Evolutionary conservation across 2,797 vertebrate species (phyloP), one percentile per base, ranked within the genome.

Genomic region (Coregonus suidteri): DNA sequence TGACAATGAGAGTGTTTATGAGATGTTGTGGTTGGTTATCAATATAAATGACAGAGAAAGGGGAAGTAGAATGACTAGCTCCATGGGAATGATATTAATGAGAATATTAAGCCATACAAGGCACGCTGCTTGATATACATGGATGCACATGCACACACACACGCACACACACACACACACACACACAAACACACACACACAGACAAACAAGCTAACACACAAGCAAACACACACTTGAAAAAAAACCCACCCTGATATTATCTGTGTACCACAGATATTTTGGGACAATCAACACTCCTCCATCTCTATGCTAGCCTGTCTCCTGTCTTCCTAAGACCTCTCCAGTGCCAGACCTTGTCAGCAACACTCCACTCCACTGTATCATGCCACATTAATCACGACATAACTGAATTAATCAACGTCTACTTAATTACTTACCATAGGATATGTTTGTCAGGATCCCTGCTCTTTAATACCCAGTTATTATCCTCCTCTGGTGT

Each of bases 291-390:
- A 47, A 47, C 41, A 47, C 41, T 47, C 41, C 41, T 47, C 53
- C 53, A 20, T n/a, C 56, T 59, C n/a, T 59, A n/a, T 59, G 18
- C 14, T 59, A n/a, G 5, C n/a, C 18, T 18, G 18, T 59, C 56
- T 59, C 6, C 56, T 59, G 56, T 59, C 56, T n/a, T 20, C 56
- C 56, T 20, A 6, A 20, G 2, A 59, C n/a, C 54, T 7, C 6
- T 20, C n/a, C 18, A 20, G 4, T 80, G 80, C 73, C 79, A 77
- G 76, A 77, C 76, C 83, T 84, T 78, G 81, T 87, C 85, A 78
- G 81, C 4, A 56, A 56, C 16, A 18, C 73, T 81, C 79, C 78
- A 37, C 76, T 16, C 20, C 15, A 85, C 82, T 73, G 35, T 83
- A 84, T 88, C 88, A 83, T 81, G 0, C 4, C 20, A 34, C 11